A percentile compares a stretch with the other conserved stretches of the same genome.
These are phyloP conservation scores for Aptenodytes patagonicus DNA, from an alignment of 2,113 vertebrate species.

Conservation along the genomic window DNA sequence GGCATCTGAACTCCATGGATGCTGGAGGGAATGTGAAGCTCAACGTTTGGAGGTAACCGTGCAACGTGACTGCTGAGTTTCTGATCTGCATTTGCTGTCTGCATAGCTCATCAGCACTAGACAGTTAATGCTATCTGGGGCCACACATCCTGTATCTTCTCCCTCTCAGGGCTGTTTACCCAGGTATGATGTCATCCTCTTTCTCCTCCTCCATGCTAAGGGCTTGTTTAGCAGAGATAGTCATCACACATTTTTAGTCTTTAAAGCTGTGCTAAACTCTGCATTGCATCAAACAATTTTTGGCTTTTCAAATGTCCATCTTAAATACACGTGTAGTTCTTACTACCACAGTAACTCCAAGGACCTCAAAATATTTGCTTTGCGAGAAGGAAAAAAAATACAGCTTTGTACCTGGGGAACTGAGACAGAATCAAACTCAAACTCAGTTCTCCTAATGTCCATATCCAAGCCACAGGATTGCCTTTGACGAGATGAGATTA, in stretches of 20 bases:
- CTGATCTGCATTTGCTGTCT: background rate
- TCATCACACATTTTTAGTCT: background rate
- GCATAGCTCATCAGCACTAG: background rate
- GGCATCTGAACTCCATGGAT: background rate
- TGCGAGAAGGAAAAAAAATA: background rate
- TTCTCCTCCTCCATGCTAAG: background rate
- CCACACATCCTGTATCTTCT: accelerated
- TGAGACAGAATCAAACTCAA: background rate
- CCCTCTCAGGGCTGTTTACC: background rate
- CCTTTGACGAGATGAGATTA: background rate
- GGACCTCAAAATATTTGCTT: background rate
- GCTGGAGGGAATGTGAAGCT: background rate
- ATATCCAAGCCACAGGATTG: background rate
- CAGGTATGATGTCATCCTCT: background rate
- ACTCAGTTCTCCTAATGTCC: background rate
- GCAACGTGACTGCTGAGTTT: background rate
- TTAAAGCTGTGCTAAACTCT: background rate
- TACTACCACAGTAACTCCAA: background rate
- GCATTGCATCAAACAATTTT: background rate
- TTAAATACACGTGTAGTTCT: background rate
- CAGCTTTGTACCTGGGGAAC: background rate
- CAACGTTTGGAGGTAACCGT: accelerated
- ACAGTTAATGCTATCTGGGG: background rate
- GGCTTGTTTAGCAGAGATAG: background rate
- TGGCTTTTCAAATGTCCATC: background rate